Conservation (phyloP, 2,888 invertebrate genomes). For the Laspeyria flexula region DNA sequence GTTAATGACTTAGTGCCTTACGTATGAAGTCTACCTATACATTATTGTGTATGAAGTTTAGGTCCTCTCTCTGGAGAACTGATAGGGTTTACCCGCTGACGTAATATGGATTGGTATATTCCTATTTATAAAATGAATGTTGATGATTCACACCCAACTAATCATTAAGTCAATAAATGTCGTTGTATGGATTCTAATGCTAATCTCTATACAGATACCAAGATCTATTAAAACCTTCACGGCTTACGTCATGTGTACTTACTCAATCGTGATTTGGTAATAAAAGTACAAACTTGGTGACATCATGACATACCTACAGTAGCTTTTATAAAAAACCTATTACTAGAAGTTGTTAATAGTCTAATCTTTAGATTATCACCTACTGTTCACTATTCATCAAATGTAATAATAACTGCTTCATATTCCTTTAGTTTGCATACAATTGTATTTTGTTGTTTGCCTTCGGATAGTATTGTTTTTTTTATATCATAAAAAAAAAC, state of each 20-base stretch:
- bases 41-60: too few species aligned
- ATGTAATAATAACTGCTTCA: constrained; percentile 28
- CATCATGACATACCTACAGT: constrained; percentile 9
- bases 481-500: too few species aligned
- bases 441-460: constrained; percentile 12
- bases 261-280: constrained; percentile 18
- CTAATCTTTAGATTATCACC: constrained; percentile 10
- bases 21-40: too few species aligned
- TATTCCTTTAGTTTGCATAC: constrained; percentile 9
- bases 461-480: neutral
- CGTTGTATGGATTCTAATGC: too few species aligned
- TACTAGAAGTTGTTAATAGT: constrained; percentile 8
- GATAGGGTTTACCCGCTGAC: too few species aligned
- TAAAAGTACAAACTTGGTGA: constrained; percentile 9
- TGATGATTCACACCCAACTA: too few species aligned
- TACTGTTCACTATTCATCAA: constrained; percentile 1
- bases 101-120: too few species aligned
- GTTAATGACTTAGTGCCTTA: too few species aligned
- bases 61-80: too few species aligned
- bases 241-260: constrained; percentile 6
- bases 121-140: too few species aligned
- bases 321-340: constrained; percentile 16
- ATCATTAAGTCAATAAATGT: too few species aligned
- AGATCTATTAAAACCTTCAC: constrained; percentile 2
- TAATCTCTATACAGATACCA: too few species aligned